Conservation (phyloP, 2,113 vertebrate species). For the Gallinago undulata region DNA sequence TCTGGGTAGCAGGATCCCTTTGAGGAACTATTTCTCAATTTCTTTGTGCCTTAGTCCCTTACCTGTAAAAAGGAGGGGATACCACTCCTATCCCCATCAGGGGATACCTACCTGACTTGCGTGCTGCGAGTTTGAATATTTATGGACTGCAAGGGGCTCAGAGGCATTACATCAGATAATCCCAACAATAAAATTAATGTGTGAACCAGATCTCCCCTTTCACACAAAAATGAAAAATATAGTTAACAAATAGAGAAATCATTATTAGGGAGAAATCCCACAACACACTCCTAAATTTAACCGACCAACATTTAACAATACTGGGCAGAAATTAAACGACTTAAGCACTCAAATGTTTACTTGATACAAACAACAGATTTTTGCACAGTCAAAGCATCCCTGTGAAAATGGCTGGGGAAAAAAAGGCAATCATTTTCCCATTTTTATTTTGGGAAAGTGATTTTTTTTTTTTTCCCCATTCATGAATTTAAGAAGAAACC, state of each 20-base stretch:
- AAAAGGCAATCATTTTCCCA: background rate
- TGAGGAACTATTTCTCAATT: background rate
- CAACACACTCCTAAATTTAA: background rate
- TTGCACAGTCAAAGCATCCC: background rate
- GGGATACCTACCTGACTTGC: background rate
- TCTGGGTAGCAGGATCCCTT: accelerated
- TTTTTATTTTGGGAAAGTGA: background rate
- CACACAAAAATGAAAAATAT: background rate
- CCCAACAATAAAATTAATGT: background rate
- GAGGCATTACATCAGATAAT: background rate
- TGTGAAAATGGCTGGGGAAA: background rate
- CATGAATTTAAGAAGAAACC: background rate
- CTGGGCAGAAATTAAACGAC: accelerated
- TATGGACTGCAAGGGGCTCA: background rate
- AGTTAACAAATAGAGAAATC: background rate
- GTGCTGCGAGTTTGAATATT: background rate
- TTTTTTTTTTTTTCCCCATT: background rate
- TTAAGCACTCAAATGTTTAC: background rate
- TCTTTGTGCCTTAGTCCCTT: background rate
- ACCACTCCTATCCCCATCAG: too few relatives aligned
- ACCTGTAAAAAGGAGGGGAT: background rate
- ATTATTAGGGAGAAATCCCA: background rate
- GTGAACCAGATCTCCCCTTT: background rate
- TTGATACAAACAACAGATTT: background rate
- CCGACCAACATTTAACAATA: background rate